These are phyloP conservation scores for Varroa destructor DNA, from an alignment of 1,140 invertebrate genomes.

Conservation along the genomic window DNA sequence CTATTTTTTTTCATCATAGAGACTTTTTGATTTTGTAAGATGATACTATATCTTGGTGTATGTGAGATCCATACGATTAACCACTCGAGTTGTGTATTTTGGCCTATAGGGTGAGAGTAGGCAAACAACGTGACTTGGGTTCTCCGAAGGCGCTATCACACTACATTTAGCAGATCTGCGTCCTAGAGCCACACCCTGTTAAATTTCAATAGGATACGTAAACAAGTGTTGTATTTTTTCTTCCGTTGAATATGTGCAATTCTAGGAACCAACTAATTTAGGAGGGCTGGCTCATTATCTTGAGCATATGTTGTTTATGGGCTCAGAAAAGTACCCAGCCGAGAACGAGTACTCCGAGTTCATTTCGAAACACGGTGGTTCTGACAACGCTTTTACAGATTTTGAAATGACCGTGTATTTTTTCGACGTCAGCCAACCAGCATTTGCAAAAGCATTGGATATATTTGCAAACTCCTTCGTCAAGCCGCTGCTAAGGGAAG, in stretches of 20 bases:
- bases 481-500: conserved; percentile 43
- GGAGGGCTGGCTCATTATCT: conserved; percentile 46
- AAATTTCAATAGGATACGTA: too few relatives aligned
- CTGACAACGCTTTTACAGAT: conserved; percentile 43
- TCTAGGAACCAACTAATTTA: conserved; percentile 41
- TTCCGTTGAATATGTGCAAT: not conserved
- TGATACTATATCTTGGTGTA: too few relatives aligned
- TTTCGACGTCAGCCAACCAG: conserved; percentile 39
- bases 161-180: too few relatives aligned
- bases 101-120: too few relatives aligned
- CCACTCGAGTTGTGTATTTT: too few relatives aligned
- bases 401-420: conserved; percentile 44
- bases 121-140: too few relatives aligned
- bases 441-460: conserved; percentile 22
- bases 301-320: conserved; percentile 48
- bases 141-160: too few relatives aligned
- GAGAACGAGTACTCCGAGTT: conserved; percentile 41
- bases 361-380: conserved; percentile 42
- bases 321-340: conserved; percentile 42
- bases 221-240: not conserved
- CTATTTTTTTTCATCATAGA: too few relatives aligned
- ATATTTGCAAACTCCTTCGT: conserved; percentile 46
- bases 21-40: too few relatives aligned
- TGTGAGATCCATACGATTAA: too few relatives aligned
- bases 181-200: too few relatives aligned